Conservation (phyloP, 1,140 invertebrate genomes). For the Nautilus pompilius region DNA sequence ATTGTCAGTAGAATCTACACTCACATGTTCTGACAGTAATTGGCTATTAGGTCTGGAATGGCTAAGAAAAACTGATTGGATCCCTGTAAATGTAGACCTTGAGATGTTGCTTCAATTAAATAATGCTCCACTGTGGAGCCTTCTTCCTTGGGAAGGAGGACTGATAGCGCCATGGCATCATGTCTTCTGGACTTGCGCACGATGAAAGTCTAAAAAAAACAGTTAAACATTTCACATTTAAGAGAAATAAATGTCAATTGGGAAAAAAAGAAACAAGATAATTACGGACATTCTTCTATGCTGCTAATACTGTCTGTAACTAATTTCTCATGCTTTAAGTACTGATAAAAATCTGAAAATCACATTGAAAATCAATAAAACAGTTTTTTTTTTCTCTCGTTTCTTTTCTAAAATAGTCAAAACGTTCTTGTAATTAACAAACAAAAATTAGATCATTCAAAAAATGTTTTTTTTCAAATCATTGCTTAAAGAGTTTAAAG, state of each 20-base stretch:
- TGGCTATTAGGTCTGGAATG: constrained; percentile 84
- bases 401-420: too few species aligned
- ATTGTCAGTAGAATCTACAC: too few species aligned
- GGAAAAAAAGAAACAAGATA: too few species aligned
- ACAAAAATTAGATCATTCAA: background rate
- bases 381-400: too few species aligned
- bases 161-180: constrained; percentile 90
- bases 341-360: too few species aligned
- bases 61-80: constrained; percentile 89
- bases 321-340: too few species aligned
- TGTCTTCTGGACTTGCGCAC: constrained; percentile 89
- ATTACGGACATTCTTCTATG: too few species aligned
- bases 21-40: constrained; percentile 90
- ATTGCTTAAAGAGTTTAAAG: background rate
- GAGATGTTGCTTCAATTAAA: constrained; percentile 82
- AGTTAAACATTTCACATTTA: too few species aligned
- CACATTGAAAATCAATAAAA: too few species aligned
- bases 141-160: constrained; percentile 78
- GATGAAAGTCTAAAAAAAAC: constrained; percentile 82
- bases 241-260: too few species aligned
- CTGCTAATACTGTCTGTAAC: too few species aligned
- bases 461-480: background rate
- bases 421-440: too few species aligned
- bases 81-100: constrained; percentile 83
- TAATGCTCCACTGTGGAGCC: constrained; percentile 93